A percentile compares a stretch with the other conserved stretches of the same genome.
phyloP scores from a whole-genome alignment of 1,140 invertebrate genomes.

The Saccostrea echinata region DNA sequence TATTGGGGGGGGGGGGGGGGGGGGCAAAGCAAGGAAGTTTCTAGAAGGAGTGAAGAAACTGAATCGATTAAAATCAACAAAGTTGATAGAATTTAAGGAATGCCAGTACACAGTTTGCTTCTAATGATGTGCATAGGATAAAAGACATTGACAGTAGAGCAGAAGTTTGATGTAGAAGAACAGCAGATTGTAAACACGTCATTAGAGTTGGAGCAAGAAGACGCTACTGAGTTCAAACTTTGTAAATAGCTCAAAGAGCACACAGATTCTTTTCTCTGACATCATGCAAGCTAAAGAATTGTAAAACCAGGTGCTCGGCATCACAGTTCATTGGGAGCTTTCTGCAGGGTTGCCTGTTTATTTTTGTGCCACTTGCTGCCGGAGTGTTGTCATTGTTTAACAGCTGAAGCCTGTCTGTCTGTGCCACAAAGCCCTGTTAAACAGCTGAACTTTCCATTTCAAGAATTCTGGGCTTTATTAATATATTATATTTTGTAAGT shows the following conservation, averaged over 20 bases:
- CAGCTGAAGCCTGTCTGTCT: slow-evolving; percentile 27
- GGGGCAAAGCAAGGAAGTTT: neutral
- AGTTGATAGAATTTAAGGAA: slow-evolving; percentile 26
- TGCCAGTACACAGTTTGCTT: slow-evolving; percentile 2
- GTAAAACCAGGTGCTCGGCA: slow-evolving; percentile 26
- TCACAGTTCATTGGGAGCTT: slow-evolving; percentile 26
- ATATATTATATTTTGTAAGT: neutral
- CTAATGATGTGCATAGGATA: slow-evolving; percentile 31
- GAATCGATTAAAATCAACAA: neutral
- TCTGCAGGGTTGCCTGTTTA: slow-evolving; percentile 23
- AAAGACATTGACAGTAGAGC: neutral
- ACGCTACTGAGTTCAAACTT: slow-evolving; percentile 7
- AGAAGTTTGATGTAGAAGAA: neutral
- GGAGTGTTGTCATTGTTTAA: slow-evolving; percentile 22
- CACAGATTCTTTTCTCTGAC: neutral
- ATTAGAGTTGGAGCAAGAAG: slow-evolving; percentile 25
- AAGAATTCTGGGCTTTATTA: neutral
- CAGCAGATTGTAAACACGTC: slow-evolving; percentile 28
- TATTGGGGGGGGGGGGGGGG: too few relatives aligned
- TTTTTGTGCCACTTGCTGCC: slow-evolving; percentile 24
- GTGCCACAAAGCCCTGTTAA: neutral
- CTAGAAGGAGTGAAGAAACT: neutral
- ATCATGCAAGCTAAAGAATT: slow-evolving; percentile 18
- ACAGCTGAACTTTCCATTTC: slow-evolving; percentile 11
- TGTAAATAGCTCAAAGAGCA: slow-evolving; percentile 37